phyloP scores from a whole-genome alignment of 2,888 invertebrate species.

The Escarpia spicata region DNA sequence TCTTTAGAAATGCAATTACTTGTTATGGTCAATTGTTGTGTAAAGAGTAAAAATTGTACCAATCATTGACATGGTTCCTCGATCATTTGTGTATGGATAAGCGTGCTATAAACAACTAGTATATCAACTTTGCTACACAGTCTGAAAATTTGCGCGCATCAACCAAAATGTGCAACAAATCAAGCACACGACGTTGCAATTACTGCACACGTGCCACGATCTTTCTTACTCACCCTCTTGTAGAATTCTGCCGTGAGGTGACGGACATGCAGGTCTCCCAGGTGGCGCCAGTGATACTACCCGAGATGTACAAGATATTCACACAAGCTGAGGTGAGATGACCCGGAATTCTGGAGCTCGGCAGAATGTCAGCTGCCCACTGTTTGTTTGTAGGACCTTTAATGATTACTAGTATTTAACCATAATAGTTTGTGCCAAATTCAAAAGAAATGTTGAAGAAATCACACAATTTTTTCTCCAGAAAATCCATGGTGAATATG shows the following conservation, averaged over 20 bases:
- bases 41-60: too few relatives aligned
- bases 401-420: background rate
- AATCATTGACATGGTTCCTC: too few relatives aligned
- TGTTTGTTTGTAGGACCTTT: background rate
- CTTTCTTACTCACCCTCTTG: conserved; percentile 31
- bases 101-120: too few relatives aligned
- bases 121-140: too few relatives aligned
- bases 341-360: background rate
- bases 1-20: too few relatives aligned
- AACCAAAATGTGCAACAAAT: too few relatives aligned
- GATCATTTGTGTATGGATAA: too few relatives aligned
- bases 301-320: conserved; percentile 78
- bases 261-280: conserved; percentile 74
- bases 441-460: background rate
- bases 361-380: background rate
- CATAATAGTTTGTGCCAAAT: background rate
- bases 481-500: background rate
- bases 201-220: too few relatives aligned
- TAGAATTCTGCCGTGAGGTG: conserved; percentile 76
- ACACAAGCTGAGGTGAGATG: conserved; percentile 70
- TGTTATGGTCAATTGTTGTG: too few relatives aligned
- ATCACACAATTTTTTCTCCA: background rate
- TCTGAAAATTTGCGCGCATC: too few relatives aligned
- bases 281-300: conserved; percentile 76
- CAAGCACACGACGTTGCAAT: background rate